Base-by-base conservation (phyloP, 2,888 invertebrate species). In the Megaustenia siamemsis region DNA sequence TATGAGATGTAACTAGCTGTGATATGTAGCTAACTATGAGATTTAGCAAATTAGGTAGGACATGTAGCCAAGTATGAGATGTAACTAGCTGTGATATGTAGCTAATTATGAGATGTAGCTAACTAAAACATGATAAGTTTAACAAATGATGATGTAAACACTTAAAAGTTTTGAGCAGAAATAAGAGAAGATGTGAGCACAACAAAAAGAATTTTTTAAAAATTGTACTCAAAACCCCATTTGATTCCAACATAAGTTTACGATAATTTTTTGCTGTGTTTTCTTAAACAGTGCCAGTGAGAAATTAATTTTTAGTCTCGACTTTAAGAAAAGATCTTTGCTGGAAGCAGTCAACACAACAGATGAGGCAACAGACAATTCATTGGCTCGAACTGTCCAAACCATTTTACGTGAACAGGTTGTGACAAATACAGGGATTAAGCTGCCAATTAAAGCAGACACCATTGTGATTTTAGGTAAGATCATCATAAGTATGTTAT, bases 401-500 rank as follows among this genome's bases (percentile, higher is more conserved):
- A 49, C 24, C 8, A 77, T 77, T 45, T 68, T 83, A 40, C 83
- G 83, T 40, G 21, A 83, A 24, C 68, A 77, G 83, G 76, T 83
- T 76, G 83, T 76, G 76, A 68, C 63, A 66, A 77, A 83, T 76
- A 15, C 77, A 68, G 84, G 43, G 56, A 77, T 86, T 45, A 75
- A n/a, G 21, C 78, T 86, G 75, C 79, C 84, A 40, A 73, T 86
- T 45, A 66, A n/a, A 18, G 66, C 77, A 68, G 76, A 83, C 40
- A 15, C 83, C 45, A 68, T 83, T 77, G 68, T 76, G 40, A 76
- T 83, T 77, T 28, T 80, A 76, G 81, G 83, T 60, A 32, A 63
- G 85, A 56, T 69, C 68, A 68, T 15, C n/a, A 63, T 32, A 3
- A 63, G 21, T 63, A 28, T 63, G 15, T 63, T 63, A 32, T 28